A percentile compares a stretch with the other conserved stretches of the same genome.
phyloP scores from a whole-genome alignment of 2,888 invertebrate species.

The Andrena bicolor region DNA sequence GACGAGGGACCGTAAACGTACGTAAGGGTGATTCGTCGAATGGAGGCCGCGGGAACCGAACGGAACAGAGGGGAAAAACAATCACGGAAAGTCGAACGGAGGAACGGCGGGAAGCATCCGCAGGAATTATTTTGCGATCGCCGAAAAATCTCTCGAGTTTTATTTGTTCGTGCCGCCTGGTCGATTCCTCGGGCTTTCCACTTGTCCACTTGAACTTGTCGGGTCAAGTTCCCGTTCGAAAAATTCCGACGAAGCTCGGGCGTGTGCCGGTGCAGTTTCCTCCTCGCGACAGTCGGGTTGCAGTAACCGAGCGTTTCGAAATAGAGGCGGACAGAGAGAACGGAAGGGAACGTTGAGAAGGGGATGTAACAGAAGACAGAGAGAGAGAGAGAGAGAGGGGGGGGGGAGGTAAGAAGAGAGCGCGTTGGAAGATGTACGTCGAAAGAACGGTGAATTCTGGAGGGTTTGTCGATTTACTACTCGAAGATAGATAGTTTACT shows the following conservation, averaged over 20 bases:
- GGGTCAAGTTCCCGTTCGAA: constrained; percentile 32
- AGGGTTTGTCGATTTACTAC: constrained; percentile 71
- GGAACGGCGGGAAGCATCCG: not conserved
- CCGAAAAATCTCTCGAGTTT: constrained; percentile 43
- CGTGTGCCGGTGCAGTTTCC: constrained; percentile 44
- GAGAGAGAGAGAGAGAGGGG: not conserved
- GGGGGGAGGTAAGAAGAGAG: constrained; percentile 29
- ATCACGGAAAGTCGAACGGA: not conserved
- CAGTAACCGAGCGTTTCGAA: constrained; percentile 46
- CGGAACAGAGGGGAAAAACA: not conserved
- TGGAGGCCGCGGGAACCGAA: not conserved
- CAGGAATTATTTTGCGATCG: constrained; percentile 45
- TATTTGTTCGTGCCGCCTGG: constrained; percentile 32
- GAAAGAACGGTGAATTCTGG: constrained; percentile 61
- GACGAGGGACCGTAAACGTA: not conserved
- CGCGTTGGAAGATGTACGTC: constrained; percentile 50
- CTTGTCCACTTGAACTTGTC: constrained; percentile 6
- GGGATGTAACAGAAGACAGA: not conserved
- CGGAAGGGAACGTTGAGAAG: not conserved
- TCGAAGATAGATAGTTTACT: constrained; percentile 74
- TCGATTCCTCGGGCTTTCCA: constrained; percentile 44
- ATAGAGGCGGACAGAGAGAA: not conserved
- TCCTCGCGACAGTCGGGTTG: constrained; percentile 50
- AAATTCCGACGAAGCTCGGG: constrained; percentile 41
- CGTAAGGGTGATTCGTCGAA: too few species aligned